Percentiles rank a stretch among this genome's conserved stretches.
These are phyloP conservation scores for Drosophila cardini DNA, from an alignment of 1,140 invertebrate species.

Conservation along the genomic window DNA sequence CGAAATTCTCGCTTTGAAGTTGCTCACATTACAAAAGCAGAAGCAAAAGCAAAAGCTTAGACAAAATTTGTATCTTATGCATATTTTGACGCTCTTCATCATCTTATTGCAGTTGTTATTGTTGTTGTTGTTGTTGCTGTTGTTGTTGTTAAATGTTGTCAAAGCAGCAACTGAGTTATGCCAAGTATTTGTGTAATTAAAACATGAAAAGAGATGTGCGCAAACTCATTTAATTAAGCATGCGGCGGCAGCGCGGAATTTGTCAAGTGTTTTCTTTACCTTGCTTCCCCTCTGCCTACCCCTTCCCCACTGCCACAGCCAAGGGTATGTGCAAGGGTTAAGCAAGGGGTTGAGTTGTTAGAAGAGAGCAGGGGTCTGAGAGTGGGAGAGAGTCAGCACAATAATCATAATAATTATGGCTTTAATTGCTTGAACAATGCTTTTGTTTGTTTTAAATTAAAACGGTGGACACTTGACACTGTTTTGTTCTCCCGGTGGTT, in stretches of 20 bases:
- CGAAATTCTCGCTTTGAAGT: conserved; percentile 60
- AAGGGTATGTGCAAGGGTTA: neutral
- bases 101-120: conserved; percentile 11
- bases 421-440: conserved; percentile 63
- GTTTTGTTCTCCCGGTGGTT: conserved; percentile 14
- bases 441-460: conserved; percentile 63
- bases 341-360: conserved; percentile 16
- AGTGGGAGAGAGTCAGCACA: conserved; percentile 10
- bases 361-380: conserved; percentile 1
- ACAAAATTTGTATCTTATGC: conserved; percentile 68
- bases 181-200: conserved; percentile 78
- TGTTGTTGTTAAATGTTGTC: conserved; percentile 30
- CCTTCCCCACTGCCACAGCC: neutral
- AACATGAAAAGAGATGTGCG: conserved; percentile 77
- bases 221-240: conserved; percentile 77
- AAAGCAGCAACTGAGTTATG: conserved; percentile 69
- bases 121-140: conserved; percentile 43
- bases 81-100: conserved; percentile 53
- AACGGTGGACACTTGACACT: conserved; percentile 49
- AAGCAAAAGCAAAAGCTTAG: conserved; percentile 50
- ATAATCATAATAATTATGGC: conserved; percentile 57
- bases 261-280: conserved; percentile 51
- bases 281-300: neutral
- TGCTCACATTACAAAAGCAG: conserved; percentile 52
- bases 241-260: conserved; percentile 51